Evolutionary conservation across 2,888 invertebrate species (phyloP).

Genomic region (Chromoteleia sp.): DNA sequence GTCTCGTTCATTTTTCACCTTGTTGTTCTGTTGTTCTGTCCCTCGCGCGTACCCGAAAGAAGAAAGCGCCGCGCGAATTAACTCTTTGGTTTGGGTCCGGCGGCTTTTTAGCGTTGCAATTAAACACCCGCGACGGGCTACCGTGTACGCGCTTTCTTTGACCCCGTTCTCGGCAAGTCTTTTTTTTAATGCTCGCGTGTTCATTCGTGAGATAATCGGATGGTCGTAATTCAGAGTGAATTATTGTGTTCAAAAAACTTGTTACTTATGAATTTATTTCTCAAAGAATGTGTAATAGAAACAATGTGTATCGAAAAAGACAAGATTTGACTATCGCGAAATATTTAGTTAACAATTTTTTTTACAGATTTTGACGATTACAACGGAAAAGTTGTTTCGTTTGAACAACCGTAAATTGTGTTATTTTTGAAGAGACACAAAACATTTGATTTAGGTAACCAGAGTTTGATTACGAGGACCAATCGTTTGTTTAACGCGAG

Average conservation of each 20-base stretch:
- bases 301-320: no score
- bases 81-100: constrained; percentile 29
- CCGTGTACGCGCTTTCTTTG: constrained; percentile 39
- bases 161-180: constrained; percentile 43
- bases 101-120: constrained; percentile 37
- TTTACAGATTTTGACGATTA: no score
- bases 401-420: no score
- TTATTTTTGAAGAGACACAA: no score
- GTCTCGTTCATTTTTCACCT: constrained; percentile 58
- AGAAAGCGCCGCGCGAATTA: constrained; percentile 23
- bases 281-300: constrained; percentile 13
- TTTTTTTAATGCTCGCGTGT: constrained; percentile 51
- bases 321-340: no score
- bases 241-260: constrained; percentile 51
- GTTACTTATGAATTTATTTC: constrained; percentile 18
- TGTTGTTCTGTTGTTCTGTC: constrained; percentile 15
- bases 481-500: no score
- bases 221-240: constrained; percentile 55
- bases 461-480: no score
- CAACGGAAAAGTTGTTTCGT: no score
- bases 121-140: constrained; percentile 23
- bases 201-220: constrained; percentile 60
- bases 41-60: not conserved
- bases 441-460: no score
- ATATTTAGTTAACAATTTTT: no score